phyloP scores from a whole-genome alignment of 2,113 vertebrate species.

The Cynopterus brachyotis region DNA sequence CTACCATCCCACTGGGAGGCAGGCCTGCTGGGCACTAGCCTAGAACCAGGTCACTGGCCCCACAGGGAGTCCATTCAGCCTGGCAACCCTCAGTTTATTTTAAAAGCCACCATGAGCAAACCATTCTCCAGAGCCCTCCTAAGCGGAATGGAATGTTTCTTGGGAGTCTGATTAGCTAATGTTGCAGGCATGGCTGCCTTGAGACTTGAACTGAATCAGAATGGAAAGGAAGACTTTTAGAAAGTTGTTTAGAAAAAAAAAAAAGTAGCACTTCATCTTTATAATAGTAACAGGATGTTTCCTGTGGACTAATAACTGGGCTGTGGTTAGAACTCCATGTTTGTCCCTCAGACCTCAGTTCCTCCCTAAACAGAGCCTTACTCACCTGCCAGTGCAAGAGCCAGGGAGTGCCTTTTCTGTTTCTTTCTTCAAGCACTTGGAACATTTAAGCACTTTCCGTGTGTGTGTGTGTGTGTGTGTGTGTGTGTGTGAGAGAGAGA shows the following conservation, averaged over 20 bases:
- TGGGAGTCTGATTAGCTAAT: conserved; percentile 72
- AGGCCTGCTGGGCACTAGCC: not conserved
- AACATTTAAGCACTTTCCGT: not conserved
- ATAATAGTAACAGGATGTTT: conserved; percentile 63
- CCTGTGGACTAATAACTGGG: conserved; percentile 50
- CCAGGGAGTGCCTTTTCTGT: not conserved
- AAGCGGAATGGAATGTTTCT: conserved; percentile 75
- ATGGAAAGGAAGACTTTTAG: conserved; percentile 55
- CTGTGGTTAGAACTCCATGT: conserved; percentile 54
- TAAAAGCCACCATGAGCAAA: conserved; percentile 65
- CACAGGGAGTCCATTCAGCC: conserved; percentile 49
- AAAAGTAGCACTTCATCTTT: conserved; percentile 54
- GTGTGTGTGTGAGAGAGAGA: not conserved
- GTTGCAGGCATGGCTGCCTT: conserved; percentile 62
- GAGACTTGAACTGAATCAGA: conserved; percentile 61
- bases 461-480: not conserved
- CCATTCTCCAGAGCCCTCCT: conserved; percentile 68
- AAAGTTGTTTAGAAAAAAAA: conserved; percentile 48
- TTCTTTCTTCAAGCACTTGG: conserved; percentile 34
- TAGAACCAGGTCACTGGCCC: conserved; percentile 53
- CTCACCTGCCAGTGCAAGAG: conserved; percentile 53
- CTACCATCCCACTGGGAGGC: conserved; percentile 11
- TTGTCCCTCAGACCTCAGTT: conserved; percentile 55
- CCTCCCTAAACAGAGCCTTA: conserved; percentile 7
- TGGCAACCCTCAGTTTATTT: conserved; percentile 66